These are phyloP conservation scores for Eciton burchellii DNA, from an alignment of 1,140 invertebrate species.

Conservation along the genomic window DNA sequence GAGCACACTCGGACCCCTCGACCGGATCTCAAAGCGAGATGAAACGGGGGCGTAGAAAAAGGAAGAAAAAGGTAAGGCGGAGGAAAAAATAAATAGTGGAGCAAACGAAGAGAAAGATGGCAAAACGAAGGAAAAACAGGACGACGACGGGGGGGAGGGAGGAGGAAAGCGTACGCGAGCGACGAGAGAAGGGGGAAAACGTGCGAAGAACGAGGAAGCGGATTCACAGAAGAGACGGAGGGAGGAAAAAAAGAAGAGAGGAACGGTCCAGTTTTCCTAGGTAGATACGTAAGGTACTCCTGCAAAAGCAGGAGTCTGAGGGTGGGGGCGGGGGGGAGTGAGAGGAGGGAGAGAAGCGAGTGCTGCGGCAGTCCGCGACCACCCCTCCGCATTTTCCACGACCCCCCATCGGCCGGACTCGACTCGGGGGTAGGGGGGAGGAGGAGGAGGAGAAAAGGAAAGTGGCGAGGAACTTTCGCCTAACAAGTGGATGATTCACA, in stretches of 20 bases:
- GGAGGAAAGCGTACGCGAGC: slow-evolving; percentile 19
- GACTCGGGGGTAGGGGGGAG: slow-evolving; percentile 28
- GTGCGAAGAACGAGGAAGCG: slow-evolving; percentile 20
- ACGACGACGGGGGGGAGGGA: not conserved
- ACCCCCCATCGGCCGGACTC: not conserved
- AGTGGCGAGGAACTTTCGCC: slow-evolving; percentile 75
- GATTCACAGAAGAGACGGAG: not conserved
- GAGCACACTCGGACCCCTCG: slow-evolving; percentile 38
- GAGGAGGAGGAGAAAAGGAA: too few relatives aligned
- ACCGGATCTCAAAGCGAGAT: slow-evolving; percentile 30
- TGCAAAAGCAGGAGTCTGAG: slow-evolving; percentile 16
- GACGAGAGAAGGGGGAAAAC: not conserved
- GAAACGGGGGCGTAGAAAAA: slow-evolving; percentile 6
- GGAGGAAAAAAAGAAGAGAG: not conserved
- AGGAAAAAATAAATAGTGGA: slow-evolving; percentile 23
- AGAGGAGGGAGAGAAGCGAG: not conserved
- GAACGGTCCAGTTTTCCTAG: too few relatives aligned
- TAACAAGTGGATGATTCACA: slow-evolving; percentile 82
- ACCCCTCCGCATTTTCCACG: slow-evolving; percentile 13
- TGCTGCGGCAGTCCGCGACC: slow-evolving; percentile 20
- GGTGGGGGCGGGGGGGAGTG: not conserved
- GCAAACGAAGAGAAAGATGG: not conserved
- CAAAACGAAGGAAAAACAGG: not conserved
- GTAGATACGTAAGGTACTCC: too few relatives aligned
- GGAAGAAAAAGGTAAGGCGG: not conserved